These are phyloP conservation scores for Zeuzera pyrina DNA, from an alignment of 2,888 invertebrate species.

Conservation along the genomic window DNA sequence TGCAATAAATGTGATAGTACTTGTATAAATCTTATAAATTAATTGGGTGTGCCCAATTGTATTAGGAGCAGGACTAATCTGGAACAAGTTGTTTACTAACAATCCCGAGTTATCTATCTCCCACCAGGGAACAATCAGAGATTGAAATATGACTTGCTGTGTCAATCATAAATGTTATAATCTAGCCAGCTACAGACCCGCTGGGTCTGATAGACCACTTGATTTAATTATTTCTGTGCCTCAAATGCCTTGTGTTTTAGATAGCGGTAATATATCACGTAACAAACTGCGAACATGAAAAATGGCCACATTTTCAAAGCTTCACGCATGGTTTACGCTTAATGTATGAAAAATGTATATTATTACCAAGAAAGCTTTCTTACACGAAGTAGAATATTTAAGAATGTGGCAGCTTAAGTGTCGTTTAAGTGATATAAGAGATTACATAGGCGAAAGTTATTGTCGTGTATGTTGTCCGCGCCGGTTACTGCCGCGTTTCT, in stretches of 20 bases:
- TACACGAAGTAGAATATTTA: too few relatives aligned
- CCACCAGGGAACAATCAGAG: background rate
- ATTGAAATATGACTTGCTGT: conserved; percentile 1
- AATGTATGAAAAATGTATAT: background rate
- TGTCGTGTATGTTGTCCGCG: too few relatives aligned
- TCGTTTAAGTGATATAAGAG: too few relatives aligned
- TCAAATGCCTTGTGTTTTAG: conserved; percentile 2
- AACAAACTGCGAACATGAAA: conserved; percentile 8
- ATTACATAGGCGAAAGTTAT: too few relatives aligned
- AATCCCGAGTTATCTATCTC: background rate
- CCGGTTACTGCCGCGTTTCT: too few relatives aligned
- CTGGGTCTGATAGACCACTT: conserved; percentile 1
- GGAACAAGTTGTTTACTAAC: conserved; percentile 1
- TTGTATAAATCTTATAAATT: too few relatives aligned
- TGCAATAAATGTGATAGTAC: too few relatives aligned
- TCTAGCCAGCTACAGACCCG: conserved; percentile 3
- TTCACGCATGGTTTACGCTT: background rate
- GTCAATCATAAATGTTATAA: conserved; percentile 3
- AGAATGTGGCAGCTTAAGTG: too few relatives aligned
- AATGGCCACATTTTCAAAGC: conserved; percentile 5
- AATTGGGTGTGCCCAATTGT: too few relatives aligned
- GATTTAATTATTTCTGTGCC: conserved; percentile 9
- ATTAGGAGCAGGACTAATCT: too few relatives aligned
- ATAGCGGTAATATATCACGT: conserved; percentile 8
- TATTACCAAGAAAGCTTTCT: background rate